These are phyloP conservation scores for Phrynosoma blainvillii DNA, from an alignment of 2,113 vertebrate species.

Conservation along the genomic window DNA sequence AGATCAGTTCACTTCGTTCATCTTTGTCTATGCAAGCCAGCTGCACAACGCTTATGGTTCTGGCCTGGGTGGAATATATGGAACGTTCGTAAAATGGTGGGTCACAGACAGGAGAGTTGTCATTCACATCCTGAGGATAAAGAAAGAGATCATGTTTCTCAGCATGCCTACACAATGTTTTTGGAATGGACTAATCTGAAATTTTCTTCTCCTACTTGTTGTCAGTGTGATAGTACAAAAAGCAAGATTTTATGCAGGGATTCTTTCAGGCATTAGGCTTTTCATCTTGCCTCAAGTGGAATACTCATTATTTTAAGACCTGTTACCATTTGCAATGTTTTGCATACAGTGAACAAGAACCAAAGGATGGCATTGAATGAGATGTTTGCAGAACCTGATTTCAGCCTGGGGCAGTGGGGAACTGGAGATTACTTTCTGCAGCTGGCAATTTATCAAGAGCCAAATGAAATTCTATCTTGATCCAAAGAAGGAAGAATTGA, in stretches of 20 bases:
- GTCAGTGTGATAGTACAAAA: not conserved
- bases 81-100: constrained; percentile 68
- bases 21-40: constrained; percentile 64
- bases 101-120: constrained; percentile 66
- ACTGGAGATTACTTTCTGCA: not conserved
- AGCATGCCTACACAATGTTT: not conserved
- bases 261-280: not conserved
- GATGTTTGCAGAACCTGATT: not conserved
- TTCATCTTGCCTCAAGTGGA: not conserved
- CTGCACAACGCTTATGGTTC: constrained; percentile 51
- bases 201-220: not conserved
- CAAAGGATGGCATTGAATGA: not conserved
- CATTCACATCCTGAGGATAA: constrained; percentile 67
- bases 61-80: constrained; percentile 37
- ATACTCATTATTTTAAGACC: not conserved
- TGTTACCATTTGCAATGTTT: not conserved
- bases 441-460: not conserved
- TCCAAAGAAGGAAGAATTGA: too few relatives aligned
- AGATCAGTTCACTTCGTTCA: not conserved
- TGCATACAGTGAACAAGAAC: not conserved
- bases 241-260: not conserved
- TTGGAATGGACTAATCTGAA: not conserved
- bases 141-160: not conserved
- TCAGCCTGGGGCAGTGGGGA: not conserved
- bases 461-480: not conserved